Conservation (phyloP, 1,140 invertebrate species). For the Drosophila jambulina region DNA sequence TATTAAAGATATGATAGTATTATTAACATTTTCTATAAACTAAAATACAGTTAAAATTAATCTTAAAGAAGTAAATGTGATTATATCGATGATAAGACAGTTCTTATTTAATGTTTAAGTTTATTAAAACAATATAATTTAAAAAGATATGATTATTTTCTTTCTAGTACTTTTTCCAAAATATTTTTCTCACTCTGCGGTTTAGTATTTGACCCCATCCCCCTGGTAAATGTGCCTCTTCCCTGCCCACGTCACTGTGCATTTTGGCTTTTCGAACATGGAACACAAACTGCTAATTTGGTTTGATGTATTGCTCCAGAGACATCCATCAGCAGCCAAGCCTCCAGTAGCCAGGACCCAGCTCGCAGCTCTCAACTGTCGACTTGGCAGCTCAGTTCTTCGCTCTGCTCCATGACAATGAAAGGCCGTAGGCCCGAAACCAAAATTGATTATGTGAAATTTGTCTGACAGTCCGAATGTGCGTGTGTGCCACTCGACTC, state of each 20-base stretch:
- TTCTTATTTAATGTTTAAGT: background rate
- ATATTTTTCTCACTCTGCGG: background rate
- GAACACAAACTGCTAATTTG: constrained; percentile 75
- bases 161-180: background rate
- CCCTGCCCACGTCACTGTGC: constrained; percentile 23
- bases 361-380: constrained; percentile 1
- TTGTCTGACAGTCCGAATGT: constrained; percentile 30
- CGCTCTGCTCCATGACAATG: constrained; percentile 24
- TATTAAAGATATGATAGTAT: background rate
- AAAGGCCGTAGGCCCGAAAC: constrained; percentile 25
- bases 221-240: constrained; percentile 27
- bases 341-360: constrained; percentile 5
- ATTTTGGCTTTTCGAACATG: constrained; percentile 58
- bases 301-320: constrained; percentile 80
- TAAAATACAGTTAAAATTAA: background rate
- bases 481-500: constrained; percentile 8
- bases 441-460: constrained; percentile 75
- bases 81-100: background rate
- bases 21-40: background rate
- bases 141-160: background rate
- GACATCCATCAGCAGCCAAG: constrained; percentile 70
- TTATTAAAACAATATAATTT: background rate
- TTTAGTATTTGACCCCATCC: background rate
- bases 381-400: background rate
- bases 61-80: background rate